Evolutionary conservation across 2,888 invertebrate species (phyloP).

Genomic region (Nomada goodeniana): DNA sequence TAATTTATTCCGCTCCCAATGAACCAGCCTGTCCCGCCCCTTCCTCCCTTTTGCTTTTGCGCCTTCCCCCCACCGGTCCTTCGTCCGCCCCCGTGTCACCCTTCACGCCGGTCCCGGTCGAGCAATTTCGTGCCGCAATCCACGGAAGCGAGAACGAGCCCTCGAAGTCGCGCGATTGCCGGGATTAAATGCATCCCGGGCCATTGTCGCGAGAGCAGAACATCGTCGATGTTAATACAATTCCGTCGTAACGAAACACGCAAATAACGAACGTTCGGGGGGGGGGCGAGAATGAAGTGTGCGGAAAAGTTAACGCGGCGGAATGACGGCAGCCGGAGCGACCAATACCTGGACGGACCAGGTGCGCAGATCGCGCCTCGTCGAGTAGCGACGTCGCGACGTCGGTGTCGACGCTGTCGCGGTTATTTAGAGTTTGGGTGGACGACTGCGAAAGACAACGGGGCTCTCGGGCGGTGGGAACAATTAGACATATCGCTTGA

Average conservation of each 20-base stretch:
- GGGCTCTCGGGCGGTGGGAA: no score
- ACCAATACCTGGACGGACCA: not conserved
- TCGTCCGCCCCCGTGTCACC: constrained; percentile 12
- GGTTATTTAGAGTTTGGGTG: no score
- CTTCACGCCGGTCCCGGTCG: constrained; percentile 28
- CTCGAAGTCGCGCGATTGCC: constrained; percentile 56
- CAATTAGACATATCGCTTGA: no score
- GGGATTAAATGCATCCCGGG: constrained; percentile 51
- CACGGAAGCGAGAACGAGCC: constrained; percentile 48
- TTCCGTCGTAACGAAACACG: constrained; percentile 22
- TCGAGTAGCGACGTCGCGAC: no score
- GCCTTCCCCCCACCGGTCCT: not conserved
- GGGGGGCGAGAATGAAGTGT: constrained; percentile 41
- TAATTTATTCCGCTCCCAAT: constrained; percentile 66
- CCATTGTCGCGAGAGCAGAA: constrained; percentile 47
- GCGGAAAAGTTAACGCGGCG: constrained; percentile 17
- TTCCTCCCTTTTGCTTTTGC: not conserved
- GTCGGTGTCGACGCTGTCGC: no score
- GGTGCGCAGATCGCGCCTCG: no score
- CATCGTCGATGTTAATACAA: constrained; percentile 56
- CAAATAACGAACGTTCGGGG: constrained; percentile 14
- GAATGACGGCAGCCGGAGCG: not conserved
- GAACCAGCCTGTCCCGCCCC: constrained; percentile 26
- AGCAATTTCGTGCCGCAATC: constrained; percentile 46
- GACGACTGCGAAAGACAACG: no score